Conservation (phyloP, 1,140 invertebrate genomes). For the Hestina assimilis region DNA sequence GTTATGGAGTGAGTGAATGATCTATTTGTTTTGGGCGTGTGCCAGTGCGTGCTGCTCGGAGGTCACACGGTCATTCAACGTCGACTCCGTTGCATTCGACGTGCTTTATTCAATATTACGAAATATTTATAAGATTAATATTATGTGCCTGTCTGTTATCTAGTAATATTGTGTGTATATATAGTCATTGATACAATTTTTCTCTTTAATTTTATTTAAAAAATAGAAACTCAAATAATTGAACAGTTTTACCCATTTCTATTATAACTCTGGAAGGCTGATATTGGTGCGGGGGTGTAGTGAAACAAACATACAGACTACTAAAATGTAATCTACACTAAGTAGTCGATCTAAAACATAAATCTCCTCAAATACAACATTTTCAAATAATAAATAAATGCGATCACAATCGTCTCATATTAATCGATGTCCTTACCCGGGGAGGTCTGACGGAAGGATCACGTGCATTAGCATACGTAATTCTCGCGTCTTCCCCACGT, state of each 20-base stretch:
- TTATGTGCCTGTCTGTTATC: too few relatives aligned
- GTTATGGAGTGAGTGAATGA: slow-evolving; percentile 16
- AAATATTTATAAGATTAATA: neutral
- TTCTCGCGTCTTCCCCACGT: slow-evolving; percentile 35
- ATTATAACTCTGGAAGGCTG: too few relatives aligned
- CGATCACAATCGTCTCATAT: neutral
- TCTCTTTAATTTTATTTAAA: too few relatives aligned
- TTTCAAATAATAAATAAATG: neutral
- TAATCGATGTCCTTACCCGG: slow-evolving; percentile 51
- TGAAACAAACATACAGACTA: too few relatives aligned
- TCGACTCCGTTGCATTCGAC: slow-evolving; percentile 2
- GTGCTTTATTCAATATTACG: slow-evolving; percentile 3
- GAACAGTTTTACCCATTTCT: too few relatives aligned
- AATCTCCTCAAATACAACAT: too few relatives aligned
- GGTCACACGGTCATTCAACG: slow-evolving; percentile 35
- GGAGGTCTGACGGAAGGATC: slow-evolving; percentile 39
- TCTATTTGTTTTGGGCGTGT: slow-evolving; percentile 22
- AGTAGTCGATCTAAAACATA: too few relatives aligned
- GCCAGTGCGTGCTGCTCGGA: slow-evolving; percentile 24
- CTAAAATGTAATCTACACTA: too few relatives aligned
- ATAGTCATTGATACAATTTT: too few relatives aligned
- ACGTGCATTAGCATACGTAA: slow-evolving; percentile 44
- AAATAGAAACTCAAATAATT: too few relatives aligned
- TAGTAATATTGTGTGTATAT: too few relatives aligned
- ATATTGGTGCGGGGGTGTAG: too few relatives aligned